phyloP scores from a whole-genome alignment of 2,888 invertebrate genomes.

The Dryadula phaetusa region DNA sequence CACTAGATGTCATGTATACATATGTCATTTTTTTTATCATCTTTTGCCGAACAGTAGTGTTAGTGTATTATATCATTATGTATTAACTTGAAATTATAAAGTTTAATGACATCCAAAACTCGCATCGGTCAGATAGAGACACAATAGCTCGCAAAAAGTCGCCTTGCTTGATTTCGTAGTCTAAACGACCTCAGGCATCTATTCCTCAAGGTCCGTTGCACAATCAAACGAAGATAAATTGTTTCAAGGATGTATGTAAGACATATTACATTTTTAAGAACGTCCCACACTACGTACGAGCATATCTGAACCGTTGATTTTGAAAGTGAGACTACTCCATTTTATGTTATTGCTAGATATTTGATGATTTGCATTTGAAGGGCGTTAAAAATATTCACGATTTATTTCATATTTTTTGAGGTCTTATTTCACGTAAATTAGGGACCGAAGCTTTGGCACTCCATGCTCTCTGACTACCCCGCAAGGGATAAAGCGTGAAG shows the following conservation, averaged over 20 bases:
- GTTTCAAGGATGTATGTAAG: constrained; percentile 8
- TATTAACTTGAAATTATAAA: background rate
- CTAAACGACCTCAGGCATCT: constrained; percentile 19
- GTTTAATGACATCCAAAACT: constrained; percentile 8
- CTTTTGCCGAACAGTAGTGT: too few species aligned
- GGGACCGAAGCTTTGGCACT: too few species aligned
- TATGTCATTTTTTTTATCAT: too few species aligned
- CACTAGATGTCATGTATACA: too few species aligned
- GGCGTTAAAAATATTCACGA: background rate
- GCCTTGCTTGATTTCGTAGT: constrained; percentile 23
- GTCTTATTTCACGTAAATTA: too few species aligned
- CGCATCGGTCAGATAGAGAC: background rate
- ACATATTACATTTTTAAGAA: constrained; percentile 4
- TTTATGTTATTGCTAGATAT: too few species aligned
- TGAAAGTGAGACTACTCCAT: too few species aligned
- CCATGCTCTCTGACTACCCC: too few species aligned
- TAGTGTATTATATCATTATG: background rate
- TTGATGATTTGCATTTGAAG: too few species aligned
- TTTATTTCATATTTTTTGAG: background rate
- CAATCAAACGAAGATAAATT: constrained; percentile 13
- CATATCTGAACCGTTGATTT: background rate
- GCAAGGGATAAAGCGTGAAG: too few species aligned
- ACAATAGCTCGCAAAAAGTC: constrained; percentile 23
- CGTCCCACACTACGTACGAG: background rate
- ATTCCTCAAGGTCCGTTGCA: constrained; percentile 32